Evolutionary conservation across 2,113 vertebrate species (phyloP).

Genomic region (Sinosuthora webbiana): DNA sequence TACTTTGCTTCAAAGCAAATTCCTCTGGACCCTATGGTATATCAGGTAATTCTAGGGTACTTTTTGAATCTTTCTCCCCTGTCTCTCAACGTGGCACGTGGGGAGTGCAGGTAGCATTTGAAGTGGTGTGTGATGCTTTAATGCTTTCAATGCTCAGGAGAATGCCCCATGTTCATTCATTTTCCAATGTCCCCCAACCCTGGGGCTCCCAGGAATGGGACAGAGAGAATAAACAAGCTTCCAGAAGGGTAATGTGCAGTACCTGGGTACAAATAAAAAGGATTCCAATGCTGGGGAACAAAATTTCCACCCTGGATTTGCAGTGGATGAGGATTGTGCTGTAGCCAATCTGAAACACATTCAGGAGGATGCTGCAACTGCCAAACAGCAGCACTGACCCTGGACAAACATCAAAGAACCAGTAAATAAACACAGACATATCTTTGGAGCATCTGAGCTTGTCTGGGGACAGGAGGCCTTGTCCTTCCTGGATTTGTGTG

Average conservation of each 20-base stretch:
- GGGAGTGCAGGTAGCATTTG: background rate
- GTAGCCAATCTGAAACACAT: slow-evolving; percentile 79
- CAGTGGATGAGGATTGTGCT: slow-evolving; percentile 68
- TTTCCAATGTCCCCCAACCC: background rate
- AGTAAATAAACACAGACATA: background rate
- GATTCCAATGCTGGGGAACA: slow-evolving; percentile 78
- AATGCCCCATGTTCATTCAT: background rate
- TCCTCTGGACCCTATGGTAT: background rate
- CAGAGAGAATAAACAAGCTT: background rate
- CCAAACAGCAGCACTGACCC: slow-evolving; percentile 85
- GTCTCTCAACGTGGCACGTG: fast-evolving
- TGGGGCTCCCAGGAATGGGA: background rate
- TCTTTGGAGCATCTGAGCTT: background rate
- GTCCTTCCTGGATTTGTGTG: background rate
- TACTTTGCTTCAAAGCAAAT: background rate
- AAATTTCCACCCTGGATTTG: slow-evolving; percentile 60
- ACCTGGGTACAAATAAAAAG: slow-evolving; percentile 84
- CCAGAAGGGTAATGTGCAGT: background rate
- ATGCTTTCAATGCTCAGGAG: background rate
- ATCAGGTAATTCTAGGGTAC: background rate
- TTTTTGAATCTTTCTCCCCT: background rate
- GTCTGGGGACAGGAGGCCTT: background rate
- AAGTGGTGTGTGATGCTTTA: background rate
- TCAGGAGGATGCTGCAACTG: slow-evolving; percentile 79
- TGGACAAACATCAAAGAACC: slow-evolving; percentile 52